Percentiles rank a stretch among this genome's conserved stretches.
These are phyloP conservation scores for Andricus curvator DNA, from an alignment of 2,888 invertebrate genomes.

Conservation along the genomic window DNA sequence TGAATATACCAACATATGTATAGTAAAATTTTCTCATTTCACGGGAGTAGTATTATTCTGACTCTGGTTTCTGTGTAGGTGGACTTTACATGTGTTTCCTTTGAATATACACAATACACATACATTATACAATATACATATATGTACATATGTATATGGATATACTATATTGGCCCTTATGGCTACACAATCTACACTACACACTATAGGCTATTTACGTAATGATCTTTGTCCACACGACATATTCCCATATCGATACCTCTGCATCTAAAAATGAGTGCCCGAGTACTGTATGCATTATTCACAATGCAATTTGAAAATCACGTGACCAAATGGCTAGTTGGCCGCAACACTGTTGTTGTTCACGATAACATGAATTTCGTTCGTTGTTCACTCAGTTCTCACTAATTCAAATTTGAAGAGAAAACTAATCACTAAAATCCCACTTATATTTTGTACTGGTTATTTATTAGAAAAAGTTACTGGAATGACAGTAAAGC, in stretches of 20 bases:
- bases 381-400: neutral
- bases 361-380: neutral
- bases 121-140: too few species aligned
- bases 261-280: neutral
- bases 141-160: too few species aligned
- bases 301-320: conserved; percentile 9
- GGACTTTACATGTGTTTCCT: neutral
- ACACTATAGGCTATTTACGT: neutral
- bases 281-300: conserved; percentile 24
- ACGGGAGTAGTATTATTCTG: neutral
- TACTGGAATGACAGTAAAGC: too few species aligned
- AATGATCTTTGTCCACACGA: neutral
- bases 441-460: too few species aligned
- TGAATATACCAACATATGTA: neutral
- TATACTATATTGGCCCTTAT: neutral
- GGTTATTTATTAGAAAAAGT: too few species aligned
- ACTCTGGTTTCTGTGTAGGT: neutral
- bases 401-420: too few species aligned
- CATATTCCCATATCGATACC: neutral
- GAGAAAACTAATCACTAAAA: too few species aligned
- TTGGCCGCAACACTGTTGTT: neutral
- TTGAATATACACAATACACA: neutral
- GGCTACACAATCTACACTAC: neutral
- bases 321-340: neutral
- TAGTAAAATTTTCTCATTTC: conserved; percentile 1